Percentiles rank a stretch among this genome's conserved stretches.
Evolutionary conservation across 92 coral and sea anemone species (phyloP).

Genomic region (Diadumene lineata): DNA sequence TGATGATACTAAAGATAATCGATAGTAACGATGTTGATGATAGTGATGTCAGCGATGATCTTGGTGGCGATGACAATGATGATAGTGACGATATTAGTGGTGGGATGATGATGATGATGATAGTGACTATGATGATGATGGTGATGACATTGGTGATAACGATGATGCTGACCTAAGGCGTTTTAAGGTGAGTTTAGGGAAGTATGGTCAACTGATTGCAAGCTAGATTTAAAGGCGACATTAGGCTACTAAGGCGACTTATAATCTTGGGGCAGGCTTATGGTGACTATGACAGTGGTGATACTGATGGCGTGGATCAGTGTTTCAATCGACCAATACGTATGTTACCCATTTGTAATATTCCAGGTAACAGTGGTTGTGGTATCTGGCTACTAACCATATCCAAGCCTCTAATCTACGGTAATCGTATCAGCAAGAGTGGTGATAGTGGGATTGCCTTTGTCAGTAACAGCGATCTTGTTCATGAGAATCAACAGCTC

Average conservation of each 20-base stretch:
- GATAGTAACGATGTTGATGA: background rate
- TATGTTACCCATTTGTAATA: no score
- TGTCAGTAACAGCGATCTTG: slow-evolving; percentile 87
- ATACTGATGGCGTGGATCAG: background rate
- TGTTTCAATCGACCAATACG: no score
- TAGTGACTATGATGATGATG: background rate
- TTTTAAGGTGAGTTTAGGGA: no score
- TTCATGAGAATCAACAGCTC: slow-evolving; percentile 93
- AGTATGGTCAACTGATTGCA: no score
- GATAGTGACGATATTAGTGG: background rate
- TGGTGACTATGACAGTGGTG: background rate
- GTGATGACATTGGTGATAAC: background rate
- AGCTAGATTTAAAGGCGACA: no score
- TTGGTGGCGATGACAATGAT: background rate
- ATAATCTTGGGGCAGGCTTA: no score
- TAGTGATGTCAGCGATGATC: background rate
- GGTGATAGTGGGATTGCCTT: slow-evolving; percentile 93
- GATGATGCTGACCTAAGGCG: background rate
- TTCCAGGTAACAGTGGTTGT: slow-evolving; percentile 91
- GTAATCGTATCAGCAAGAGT: slow-evolving; percentile 87
- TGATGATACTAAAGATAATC: no score
- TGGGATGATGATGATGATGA: background rate
- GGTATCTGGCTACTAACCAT: slow-evolving; percentile 93
- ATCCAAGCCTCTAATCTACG: slow-evolving; percentile 88
- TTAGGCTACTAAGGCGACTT: no score